Evolutionary conservation across 2,797 vertebrate genomes (phyloP), one percentile per base, ranked within the genome.

Genomic region (Mycteria americana): DNA sequence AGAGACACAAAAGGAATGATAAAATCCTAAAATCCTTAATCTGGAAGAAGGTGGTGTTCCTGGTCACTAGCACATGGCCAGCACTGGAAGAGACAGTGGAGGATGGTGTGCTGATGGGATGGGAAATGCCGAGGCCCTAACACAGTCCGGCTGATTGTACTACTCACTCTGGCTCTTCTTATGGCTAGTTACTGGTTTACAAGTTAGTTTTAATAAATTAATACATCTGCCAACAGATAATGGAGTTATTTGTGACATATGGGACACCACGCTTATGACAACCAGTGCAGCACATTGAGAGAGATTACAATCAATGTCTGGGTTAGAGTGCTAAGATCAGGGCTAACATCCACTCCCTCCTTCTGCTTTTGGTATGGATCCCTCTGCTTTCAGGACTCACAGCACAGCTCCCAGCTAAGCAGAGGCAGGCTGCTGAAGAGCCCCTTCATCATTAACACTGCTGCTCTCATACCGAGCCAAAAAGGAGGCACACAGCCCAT

Each of bases 401-500:
- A 37, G 22, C 1, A 4, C 53, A 68, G 75, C 7, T 39, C 43
- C 33, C 30, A 50, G 31, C 64, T 41, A 21, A 57, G 69, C 74
- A 87, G 48, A 48, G 48, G 8, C 45, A 88, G 48, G 67, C 85
- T 90, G 79, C 69, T 78, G 33, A 86, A 93, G 54, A 62, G 90
- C 33, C 56, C 25, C 74, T 95, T 79, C 77, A 73, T 28, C 70
- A 51, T 5, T 24, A 67, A 85, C 81, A 87, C 77, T 94, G 86
- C 80, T 64, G 92, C 60, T 85, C 81, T 89, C 91, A 79, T 18
- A 35, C 17, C 1, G 11, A 60, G 85, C 81, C 89, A 96, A 78
- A 53, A 50, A 2, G 28, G 51, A 92, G 85, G 82, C 80, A 75
- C 41, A 62, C 45, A 85, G 91, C 87, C 81, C 4, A 5, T 31